A percentile compares a stretch with the other conserved stretches of the same genome.
Evolutionary conservation across 1,140 invertebrate genomes (phyloP).

Genomic region (Drosophila micromelanica): DNA sequence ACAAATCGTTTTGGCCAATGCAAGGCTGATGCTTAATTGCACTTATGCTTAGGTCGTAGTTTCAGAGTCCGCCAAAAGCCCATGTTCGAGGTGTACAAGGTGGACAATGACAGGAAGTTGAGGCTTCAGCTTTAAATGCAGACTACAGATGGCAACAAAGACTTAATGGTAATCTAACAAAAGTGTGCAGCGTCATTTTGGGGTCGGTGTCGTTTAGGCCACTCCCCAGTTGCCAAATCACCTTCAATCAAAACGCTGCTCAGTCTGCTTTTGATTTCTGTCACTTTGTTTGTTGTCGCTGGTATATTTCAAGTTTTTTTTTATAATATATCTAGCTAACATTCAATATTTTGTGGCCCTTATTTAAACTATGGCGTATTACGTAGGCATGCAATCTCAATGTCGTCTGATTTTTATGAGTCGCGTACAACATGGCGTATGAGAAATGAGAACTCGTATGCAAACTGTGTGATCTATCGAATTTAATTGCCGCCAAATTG

Average conservation of each 20-base stretch:
- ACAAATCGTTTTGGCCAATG: slow-evolving; percentile 12
- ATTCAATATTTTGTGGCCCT: slow-evolving; percentile 4
- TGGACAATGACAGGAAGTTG: slow-evolving; percentile 21
- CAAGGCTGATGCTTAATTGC: slow-evolving; percentile 21
- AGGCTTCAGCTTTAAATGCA: slow-evolving; percentile 6
- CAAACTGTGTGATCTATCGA: too few relatives aligned
- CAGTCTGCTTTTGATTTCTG: neutral
- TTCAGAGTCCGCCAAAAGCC: neutral
- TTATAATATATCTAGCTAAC: neutral
- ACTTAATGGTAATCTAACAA: neutral
- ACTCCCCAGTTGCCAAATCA: slow-evolving; percentile 18
- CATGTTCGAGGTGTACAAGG: slow-evolving; percentile 3
- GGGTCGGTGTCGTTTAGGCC: slow-evolving; percentile 6
- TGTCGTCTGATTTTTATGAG: slow-evolving; percentile 13
- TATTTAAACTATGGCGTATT: slow-evolving; percentile 27
- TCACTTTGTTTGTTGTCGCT: neutral
- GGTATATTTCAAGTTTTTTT: neutral
- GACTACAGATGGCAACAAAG: neutral
- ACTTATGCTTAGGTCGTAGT: neutral
- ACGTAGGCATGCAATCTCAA: slow-evolving; percentile 8
- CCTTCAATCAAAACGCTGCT: slow-evolving; percentile 2
- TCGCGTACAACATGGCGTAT: neutral
- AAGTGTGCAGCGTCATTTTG: slow-evolving; percentile 10
- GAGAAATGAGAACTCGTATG: neutral
- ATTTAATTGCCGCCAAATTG: slow-evolving; percentile 1